These are phyloP conservation scores for Antennarius striatus DNA, from an alignment of 2,113 vertebrate species.

Conservation along the genomic window DNA sequence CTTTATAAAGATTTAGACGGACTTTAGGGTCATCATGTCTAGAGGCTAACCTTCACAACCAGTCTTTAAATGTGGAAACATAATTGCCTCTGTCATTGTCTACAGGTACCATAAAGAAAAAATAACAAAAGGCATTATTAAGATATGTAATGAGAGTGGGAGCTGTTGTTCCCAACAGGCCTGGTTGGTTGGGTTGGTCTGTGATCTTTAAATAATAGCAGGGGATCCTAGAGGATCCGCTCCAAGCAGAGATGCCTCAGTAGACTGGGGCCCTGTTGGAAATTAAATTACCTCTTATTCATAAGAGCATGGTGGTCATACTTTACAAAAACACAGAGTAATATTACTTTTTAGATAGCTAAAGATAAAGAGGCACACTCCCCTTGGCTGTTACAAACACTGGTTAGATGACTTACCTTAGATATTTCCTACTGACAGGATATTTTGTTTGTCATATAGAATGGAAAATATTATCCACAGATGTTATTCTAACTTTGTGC, in stretches of 20 bases:
- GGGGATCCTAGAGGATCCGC: constrained; percentile 59
- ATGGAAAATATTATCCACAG: constrained; percentile 58
- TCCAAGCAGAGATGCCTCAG: constrained; percentile 61
- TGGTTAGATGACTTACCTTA: constrained; percentile 27
- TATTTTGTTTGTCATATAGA: constrained; percentile 20
- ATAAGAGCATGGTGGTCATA: constrained; percentile 53
- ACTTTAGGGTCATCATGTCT: constrained; percentile 38
- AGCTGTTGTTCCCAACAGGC: constrained; percentile 11
- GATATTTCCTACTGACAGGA: constrained; percentile 5
- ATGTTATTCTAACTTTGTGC: constrained; percentile 44
- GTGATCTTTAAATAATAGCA: constrained; percentile 59
- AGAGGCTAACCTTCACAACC: constrained; percentile 22
- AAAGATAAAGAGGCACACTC: constrained; percentile 48
- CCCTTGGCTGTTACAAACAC: constrained; percentile 36
- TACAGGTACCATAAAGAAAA: constrained; percentile 32
- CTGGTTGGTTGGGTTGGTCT: constrained; percentile 42
- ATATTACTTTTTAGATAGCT: constrained; percentile 59
- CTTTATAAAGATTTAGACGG: constrained; percentile 29
- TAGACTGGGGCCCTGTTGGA: constrained; percentile 66
- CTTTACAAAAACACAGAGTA: constrained; percentile 53
- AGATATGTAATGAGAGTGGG: constrained; percentile 3
- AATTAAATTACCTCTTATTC: constrained; percentile 75
- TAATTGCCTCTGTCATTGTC: constrained; percentile 43
- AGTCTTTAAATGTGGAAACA: constrained; percentile 31
- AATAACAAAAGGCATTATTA: constrained; percentile 8